Evolutionary conservation across 2,888 invertebrate genomes (phyloP), one percentile per base, ranked within the genome.

Genomic region (Cephus nigrinus): DNA sequence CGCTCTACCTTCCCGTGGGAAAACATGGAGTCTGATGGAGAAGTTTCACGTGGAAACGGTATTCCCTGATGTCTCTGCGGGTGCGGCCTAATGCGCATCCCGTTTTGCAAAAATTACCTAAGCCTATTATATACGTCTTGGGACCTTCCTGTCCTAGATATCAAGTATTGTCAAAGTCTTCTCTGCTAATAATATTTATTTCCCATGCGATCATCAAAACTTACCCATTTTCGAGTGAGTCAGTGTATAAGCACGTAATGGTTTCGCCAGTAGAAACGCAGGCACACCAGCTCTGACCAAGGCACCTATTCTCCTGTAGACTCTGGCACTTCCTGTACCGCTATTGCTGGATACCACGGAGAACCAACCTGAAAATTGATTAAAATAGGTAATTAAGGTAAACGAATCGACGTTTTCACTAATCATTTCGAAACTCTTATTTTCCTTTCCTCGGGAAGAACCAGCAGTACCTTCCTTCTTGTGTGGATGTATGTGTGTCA

Each of bases 161-260:
- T 55, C 55, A 55, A 55, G 15, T 55, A 55, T 23, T 23, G 5
- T 2, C 55, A 9, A 23, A 55, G 23, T 1, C 2, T 55, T 55
- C 23, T 9, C 2, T 55, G 55, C 55, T 23, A 55, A 9, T 9
- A 23, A 55, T 9, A 23, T 55, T 55, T 9, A 55, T 55, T 55
- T 55, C 23, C 23, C 23, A 55, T 23, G 55, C 23, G 55, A 55
- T 23, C 23, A 3, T 55, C 55, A 71, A 31, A 31, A 84, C 88
- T 86, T 82, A 90, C 90, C 90, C 89, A 90, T 90, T 87, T 90
- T 90, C 30, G 90, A 90, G 75, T 90, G 90, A 79, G 90, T 90
- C 73, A 90, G 84, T 75, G 90, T 90, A 83, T 90, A 90, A 74
- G 90, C 90, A 76, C 90, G 84, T 35, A 90, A 85, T 32, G 90